Evolutionary conservation across 2,113 vertebrate genomes (phyloP).

Genomic region (Cinclus cinclus): DNA sequence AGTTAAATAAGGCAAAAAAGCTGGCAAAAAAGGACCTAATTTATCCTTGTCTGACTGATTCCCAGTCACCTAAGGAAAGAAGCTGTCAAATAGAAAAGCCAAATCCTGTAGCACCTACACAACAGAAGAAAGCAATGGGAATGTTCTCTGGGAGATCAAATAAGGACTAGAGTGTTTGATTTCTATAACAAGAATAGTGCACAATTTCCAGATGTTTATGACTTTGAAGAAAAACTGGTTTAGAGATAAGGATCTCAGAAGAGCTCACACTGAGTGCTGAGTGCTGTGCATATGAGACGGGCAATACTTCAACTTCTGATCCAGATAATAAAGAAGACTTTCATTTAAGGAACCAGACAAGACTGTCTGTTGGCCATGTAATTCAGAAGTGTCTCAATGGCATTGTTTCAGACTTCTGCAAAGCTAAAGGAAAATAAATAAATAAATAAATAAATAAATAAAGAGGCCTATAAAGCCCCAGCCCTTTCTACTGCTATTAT

Average conservation of each 20-base stretch:
- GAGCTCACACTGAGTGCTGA: neutral
- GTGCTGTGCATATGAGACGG: neutral
- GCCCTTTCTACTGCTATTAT: neutral
- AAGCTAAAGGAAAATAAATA: neutral
- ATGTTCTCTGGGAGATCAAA: conserved; percentile 33
- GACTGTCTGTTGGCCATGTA: neutral
- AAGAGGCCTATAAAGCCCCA: neutral
- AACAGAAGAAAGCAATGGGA: conserved; percentile 15
- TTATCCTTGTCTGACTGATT: neutral
- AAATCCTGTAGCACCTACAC: conserved; percentile 23
- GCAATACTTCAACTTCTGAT: neutral
- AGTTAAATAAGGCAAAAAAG: neutral
- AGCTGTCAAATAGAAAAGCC: conserved; percentile 11
- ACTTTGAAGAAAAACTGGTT: conserved; percentile 22
- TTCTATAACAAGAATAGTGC: neutral
- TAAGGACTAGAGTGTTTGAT: conserved; percentile 21
- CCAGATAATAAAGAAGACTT: neutral
- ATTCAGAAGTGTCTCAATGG: neutral
- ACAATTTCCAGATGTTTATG: conserved; percentile 43
- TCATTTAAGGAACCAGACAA: neutral
- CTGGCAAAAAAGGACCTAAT: neutral
- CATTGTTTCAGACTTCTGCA: neutral
- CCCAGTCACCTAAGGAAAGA: neutral
- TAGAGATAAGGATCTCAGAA: conserved; percentile 30
- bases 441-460: neutral